These are phyloP conservation scores for Callipepla squamata DNA, from an alignment of 2,113 vertebrate genomes.

Conservation along the genomic window DNA sequence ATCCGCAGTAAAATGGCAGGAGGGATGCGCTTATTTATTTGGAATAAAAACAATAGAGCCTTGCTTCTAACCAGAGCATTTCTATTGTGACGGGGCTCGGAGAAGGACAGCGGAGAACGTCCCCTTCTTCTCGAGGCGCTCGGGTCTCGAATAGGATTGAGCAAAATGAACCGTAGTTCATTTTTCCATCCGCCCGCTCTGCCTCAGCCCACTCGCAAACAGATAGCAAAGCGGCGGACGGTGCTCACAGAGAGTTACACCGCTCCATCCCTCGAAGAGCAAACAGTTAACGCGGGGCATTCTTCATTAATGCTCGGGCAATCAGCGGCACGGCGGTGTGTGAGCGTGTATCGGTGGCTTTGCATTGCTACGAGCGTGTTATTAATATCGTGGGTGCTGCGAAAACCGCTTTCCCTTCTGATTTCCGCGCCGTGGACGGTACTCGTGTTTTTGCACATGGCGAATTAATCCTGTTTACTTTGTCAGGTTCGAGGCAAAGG, in stretches of 20 bases:
- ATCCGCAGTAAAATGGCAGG: conserved; percentile 71
- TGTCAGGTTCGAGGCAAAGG: conserved; percentile 49
- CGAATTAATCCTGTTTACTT: conserved; percentile 71
- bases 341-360: conserved; percentile 36
- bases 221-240: conserved; percentile 56
- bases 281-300: conserved; percentile 64
- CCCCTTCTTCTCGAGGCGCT: conserved; percentile 2
- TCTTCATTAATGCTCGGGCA: conserved; percentile 70
- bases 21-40: conserved; percentile 56
- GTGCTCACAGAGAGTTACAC: conserved; percentile 53
- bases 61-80: conserved; percentile 30
- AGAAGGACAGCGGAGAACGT: conserved; percentile 56
- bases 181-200: conserved; percentile 19
- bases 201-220: conserved; percentile 60
- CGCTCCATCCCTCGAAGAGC: conserved; percentile 39
- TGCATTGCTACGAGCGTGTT: conserved; percentile 44
- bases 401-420: conserved; percentile 36
- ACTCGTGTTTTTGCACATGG: conserved; percentile 46
- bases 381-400: conserved; percentile 12
- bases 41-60: conserved; percentile 34
- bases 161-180: conserved; percentile 67
- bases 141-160: conserved; percentile 39
- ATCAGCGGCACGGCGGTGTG: conserved; percentile 49
- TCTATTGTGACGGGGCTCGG: conserved; percentile 43
- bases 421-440: conserved; percentile 28